Evolutionary conservation across 2,797 vertebrate genomes (phyloP).

Genomic region (Takifugu rubripes): DNA sequence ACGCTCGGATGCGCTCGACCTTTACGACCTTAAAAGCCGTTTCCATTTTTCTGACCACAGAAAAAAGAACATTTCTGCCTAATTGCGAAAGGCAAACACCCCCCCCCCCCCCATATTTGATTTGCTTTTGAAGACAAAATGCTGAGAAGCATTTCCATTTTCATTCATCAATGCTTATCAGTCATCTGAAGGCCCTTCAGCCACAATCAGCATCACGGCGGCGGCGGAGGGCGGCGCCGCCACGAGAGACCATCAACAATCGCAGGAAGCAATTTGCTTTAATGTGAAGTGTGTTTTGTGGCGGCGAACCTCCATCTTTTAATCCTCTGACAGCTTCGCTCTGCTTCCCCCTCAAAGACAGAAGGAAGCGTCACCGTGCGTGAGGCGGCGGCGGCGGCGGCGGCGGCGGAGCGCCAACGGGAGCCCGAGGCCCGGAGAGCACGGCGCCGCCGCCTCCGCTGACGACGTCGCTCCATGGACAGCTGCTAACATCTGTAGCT

Average conservation of each 20-base stretch:
- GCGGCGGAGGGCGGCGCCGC: conserved; percentile 41
- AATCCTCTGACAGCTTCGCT: conserved; percentile 61
- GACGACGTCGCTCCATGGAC: no score
- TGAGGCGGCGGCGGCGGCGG: no score
- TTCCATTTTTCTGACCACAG: conserved; percentile 77
- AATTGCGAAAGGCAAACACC: conserved; percentile 75
- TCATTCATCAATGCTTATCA: conserved; percentile 77
- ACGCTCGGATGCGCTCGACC: conserved; percentile 80
- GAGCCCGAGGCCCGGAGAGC: no score
- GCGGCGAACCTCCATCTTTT: conserved; percentile 48
- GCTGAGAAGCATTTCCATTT: conserved; percentile 78
- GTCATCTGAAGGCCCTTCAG: conserved; percentile 68
- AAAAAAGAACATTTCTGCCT: conserved; percentile 73
- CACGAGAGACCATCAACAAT: conserved; percentile 53
- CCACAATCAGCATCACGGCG: conserved; percentile 61
- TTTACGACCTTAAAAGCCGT: conserved; percentile 80
- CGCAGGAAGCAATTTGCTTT: conserved; percentile 56
- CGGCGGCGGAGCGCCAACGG: no score
- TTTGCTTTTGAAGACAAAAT: conserved; percentile 70
- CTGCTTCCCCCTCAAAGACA: conserved; percentile 22
- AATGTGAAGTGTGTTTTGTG: conserved; percentile 60
- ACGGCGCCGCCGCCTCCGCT: no score
- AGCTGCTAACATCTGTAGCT: no score
- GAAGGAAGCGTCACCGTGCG: conserved; percentile 27
- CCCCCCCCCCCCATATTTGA: conserved; percentile 32